These are phyloP conservation scores for Ladona fulva DNA, from an alignment of 1,140 invertebrate species.

Conservation along the genomic window DNA sequence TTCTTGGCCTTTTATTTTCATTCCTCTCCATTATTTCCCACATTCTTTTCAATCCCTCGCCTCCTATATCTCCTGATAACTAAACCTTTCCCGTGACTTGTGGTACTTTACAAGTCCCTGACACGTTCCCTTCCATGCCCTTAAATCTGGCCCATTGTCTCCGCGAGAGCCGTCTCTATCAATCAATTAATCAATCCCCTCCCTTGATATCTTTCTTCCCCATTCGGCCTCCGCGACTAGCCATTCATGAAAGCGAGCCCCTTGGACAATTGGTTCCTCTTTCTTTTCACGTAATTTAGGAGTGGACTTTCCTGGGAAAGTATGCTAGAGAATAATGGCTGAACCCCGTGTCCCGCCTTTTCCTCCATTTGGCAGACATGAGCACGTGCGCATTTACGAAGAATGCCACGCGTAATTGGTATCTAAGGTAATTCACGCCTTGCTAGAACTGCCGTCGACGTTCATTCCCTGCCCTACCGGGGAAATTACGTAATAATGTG, in stretches of 20 bases:
- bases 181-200: slow-evolving; percentile 1
- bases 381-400: too few species aligned
- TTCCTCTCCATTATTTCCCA: neutral
- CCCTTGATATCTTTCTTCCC: neutral
- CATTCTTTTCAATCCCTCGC: neutral
- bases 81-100: neutral
- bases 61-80: neutral
- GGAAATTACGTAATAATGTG: too few species aligned
- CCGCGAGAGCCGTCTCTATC: neutral
- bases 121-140: neutral
- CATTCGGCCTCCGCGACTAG: neutral
- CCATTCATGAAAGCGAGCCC: neutral
- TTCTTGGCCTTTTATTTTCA: neutral
- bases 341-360: too few species aligned
- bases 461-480: too few species aligned
- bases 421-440: too few species aligned
- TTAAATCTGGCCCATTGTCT: neutral
- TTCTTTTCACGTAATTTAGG: neutral
- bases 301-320: neutral
- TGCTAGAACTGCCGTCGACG: too few species aligned
- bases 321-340: too few species aligned
- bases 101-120: neutral
- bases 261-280: neutral
- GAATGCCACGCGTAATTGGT: too few species aligned
- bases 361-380: too few species aligned